Evolutionary conservation across 2,888 invertebrate genomes (phyloP), one percentile per base, ranked within the genome.

Genomic region (Priapulus caudatus): DNA sequence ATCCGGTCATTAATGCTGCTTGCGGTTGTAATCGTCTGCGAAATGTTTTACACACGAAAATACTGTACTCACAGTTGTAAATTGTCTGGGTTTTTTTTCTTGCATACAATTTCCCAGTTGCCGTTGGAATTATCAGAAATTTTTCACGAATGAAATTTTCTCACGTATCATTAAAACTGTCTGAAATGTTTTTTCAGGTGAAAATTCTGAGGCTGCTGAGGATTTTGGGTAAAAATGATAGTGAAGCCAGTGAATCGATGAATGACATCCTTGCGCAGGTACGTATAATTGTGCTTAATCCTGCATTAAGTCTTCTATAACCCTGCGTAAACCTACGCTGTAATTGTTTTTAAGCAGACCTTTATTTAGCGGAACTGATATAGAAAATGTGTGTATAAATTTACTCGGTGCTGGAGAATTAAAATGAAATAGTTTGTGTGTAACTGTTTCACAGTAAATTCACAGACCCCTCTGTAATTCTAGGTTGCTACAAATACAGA

Each of bases 251-350:
- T 5, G 98, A 99, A 75, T 90, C 93, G 20, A 98, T 99, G 98
- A 98, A 98, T 74, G 98, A 99, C 73, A 97, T 99, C 67, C 78
- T 99, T 58, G 97, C 98, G 10, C 97, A 97, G 75, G 95, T 75
- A 61, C 44, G 24, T 21, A 23, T 15, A 4, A 15, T 45, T 15
- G 18, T 23, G 15, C 23, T n/a, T n/a, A 48, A 15, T 45, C 10
- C 15, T 48, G 10, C 15, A 15, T 47, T 33, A 15, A 15, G 15
- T 48, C 10, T 47, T 48, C 10, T 15, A 10, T 15, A 15, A 48
- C 19, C n/a, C 33, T 15, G 33, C 10, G 10, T 33, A 33, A n/a
- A 33, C 10, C n/a, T 33, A n/a, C n/a, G n/a, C 10, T 33, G n/a
- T 10, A n/a, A 15, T 33, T 33, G 10, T 33, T 33, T 33, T 33